Base-by-base conservation (phyloP, 2,888 invertebrate species). In the Phlogophora meticulosa region DNA sequence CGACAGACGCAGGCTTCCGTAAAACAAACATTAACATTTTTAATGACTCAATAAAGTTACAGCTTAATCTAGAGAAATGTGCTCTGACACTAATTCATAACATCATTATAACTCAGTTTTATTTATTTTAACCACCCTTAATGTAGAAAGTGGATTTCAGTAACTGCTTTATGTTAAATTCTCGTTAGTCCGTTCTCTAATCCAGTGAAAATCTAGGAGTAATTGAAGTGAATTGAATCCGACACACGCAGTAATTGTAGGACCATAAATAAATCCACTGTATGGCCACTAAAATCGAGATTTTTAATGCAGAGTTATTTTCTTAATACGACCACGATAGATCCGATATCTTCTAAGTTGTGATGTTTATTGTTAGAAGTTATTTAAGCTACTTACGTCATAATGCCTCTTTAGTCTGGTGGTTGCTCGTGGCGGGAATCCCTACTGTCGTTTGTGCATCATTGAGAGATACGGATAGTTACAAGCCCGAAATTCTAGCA, bases 211-310 rank as follows among this genome's bases (percentile, higher is more conserved):
- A 58, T 45, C 40, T 56, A 11, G 11, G 11, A 52, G 40, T 71
- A 68, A 71, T 61, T 71, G 58, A 55, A 55, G 43, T 58, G 45
- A 60, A 80, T 77, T 63, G 55, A 52, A 77, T 70, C 64, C 60
- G 45, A 62, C 52, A 60, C 64, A 67, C 36, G 42, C 43, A 48
- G 53, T 61, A 52, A 68, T 63, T 36, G 52, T 40, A 20, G 11
- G 42, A 28, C 17, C 52, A 49, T 51, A 34, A 60, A 32, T 4
- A 20, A 51, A n/a, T n/a, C n/a, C n/a, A n/a, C n/a, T n/a, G n/a
- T n/a, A 46, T n/a, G 59, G 59, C 64, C 46, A 22, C 22, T 45
- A 65, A 38, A 60, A 7, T 45, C 4, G 40, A 59, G 45, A 46
- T n/a, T n/a, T n/a, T n/a, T n/a, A n/a, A n/a, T n/a, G n/a, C n/a